Percentiles rank a stretch among this genome's conserved stretches.
Conservation (phyloP, 2,888 invertebrate genomes). For the Yponomeuta evonymella region DNA sequence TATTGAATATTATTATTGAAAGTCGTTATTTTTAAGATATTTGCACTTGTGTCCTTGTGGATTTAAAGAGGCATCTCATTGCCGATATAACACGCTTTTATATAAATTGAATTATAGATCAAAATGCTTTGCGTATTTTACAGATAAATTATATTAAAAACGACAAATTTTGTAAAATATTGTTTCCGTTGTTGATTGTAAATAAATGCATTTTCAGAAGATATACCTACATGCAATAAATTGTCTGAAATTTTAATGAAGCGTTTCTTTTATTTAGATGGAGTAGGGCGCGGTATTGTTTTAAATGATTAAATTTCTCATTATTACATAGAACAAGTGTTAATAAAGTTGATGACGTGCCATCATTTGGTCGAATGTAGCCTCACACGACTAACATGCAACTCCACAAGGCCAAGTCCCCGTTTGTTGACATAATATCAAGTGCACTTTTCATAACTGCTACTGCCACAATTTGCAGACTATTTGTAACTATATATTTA, state of each 20-base stretch:
- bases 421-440: conserved; percentile 67
- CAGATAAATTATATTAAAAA: conserved; percentile 42
- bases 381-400: conserved; percentile 74
- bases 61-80: conserved; percentile 55
- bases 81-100: conserved; percentile 66
- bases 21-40: conserved; percentile 63
- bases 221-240: conserved; percentile 66
- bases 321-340: conserved; percentile 12
- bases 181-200: conserved; percentile 72
- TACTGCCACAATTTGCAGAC: conserved; percentile 69
- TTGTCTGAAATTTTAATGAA: conserved; percentile 64
- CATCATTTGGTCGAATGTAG: conserved; percentile 61
- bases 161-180: conserved; percentile 59
- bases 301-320: conserved; percentile 3
- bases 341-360: conserved; percentile 73
- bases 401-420: conserved; percentile 77
- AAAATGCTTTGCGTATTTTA: conserved; percentile 61
- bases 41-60: conserved; percentile 77
- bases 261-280: conserved; percentile 57
- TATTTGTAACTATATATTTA: conserved; percentile 74
- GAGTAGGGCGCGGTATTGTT: conserved; percentile 34
- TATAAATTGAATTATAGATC: conserved; percentile 47
- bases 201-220: conserved; percentile 73
- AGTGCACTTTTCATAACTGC: conserved; percentile 73
- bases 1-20: conserved; percentile 56